A percentile compares a stretch with the other conserved stretches of the same genome.
Conservation (phyloP, 2,888 invertebrate genomes). For the Matsumyia berberina region DNA sequence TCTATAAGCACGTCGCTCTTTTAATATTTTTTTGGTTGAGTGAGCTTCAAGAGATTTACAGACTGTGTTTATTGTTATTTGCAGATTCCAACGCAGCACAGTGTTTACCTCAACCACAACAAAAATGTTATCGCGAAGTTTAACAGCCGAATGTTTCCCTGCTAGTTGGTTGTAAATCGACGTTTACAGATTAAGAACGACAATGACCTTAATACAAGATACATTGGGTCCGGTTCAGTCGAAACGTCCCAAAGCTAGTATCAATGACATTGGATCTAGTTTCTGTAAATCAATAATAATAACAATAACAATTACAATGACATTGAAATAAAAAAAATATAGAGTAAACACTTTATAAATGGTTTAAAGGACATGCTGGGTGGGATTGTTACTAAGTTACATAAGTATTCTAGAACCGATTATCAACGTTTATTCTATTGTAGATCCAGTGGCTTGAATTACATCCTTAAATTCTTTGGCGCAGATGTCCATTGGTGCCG, state of each 20-base stretch:
- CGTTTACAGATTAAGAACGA: slow-evolving; percentile 2
- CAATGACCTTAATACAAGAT: slow-evolving; percentile 4
- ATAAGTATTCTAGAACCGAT: too few relatives aligned
- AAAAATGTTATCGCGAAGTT: background rate
- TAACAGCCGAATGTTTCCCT: background rate
- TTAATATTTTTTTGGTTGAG: slow-evolving; percentile 7
- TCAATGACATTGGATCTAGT: background rate
- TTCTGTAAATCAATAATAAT: background rate
- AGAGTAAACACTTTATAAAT: too few relatives aligned
- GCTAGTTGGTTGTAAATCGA: background rate
- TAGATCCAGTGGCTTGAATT: too few relatives aligned
- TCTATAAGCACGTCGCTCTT: background rate
- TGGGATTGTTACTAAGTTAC: too few relatives aligned
- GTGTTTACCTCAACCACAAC: background rate
- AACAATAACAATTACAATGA: background rate
- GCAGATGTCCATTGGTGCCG: too few relatives aligned
- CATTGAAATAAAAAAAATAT: too few relatives aligned
- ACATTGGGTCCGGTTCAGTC: too few relatives aligned
- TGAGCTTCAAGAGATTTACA: background rate
- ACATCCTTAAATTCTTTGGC: too few relatives aligned
- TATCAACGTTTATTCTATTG: too few relatives aligned
- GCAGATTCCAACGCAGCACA: background rate
- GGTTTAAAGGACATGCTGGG: too few relatives aligned
- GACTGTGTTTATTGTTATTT: background rate
- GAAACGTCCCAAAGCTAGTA: background rate